These are phyloP conservation scores for Propithecus deckenii DNA, from an alignment of 2,797 vertebrate species.

Conservation along the genomic window DNA sequence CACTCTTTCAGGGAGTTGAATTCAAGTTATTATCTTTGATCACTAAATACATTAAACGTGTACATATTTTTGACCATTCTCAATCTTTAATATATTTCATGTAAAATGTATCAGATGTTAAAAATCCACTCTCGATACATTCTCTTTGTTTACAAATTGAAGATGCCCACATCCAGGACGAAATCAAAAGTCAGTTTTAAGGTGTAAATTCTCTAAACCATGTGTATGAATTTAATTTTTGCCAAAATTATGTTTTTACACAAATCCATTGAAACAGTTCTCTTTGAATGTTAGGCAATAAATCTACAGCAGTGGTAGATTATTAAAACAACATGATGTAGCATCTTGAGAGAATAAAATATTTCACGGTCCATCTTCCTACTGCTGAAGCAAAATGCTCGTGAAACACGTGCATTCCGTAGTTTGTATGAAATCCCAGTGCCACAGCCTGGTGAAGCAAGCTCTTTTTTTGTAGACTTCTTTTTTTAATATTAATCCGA, in stretches of 20 bases:
- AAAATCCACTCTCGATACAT: not conserved
- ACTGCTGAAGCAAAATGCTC: constrained; percentile 13
- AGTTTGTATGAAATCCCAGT: not conserved
- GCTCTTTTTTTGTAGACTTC: not conserved
- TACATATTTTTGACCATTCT: not conserved
- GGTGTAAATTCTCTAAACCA: constrained; percentile 43
- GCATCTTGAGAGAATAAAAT: constrained; percentile 65
- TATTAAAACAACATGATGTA: constrained; percentile 50
- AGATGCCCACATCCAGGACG: not conserved
- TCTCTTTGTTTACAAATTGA: constrained; percentile 5
- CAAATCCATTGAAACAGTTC: constrained; percentile 25
- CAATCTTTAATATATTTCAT: not conserved
- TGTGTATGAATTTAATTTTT: constrained; percentile 40
- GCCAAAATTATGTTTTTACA: constrained; percentile 46
- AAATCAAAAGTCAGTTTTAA: constrained; percentile 54
- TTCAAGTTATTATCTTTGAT: not conserved
- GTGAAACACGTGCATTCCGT: not conserved
- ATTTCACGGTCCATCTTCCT: constrained; percentile 4
- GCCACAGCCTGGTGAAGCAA: not conserved
- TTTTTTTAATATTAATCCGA: not conserved
- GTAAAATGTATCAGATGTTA: not conserved
- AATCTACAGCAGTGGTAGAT: constrained; percentile 23
- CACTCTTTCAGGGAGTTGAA: not conserved
- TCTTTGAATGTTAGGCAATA: constrained; percentile 34
- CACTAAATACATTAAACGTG: not conserved